Evolutionary conservation across 2,888 invertebrate species (phyloP).

Genomic region (Boloria euphrosyne): DNA sequence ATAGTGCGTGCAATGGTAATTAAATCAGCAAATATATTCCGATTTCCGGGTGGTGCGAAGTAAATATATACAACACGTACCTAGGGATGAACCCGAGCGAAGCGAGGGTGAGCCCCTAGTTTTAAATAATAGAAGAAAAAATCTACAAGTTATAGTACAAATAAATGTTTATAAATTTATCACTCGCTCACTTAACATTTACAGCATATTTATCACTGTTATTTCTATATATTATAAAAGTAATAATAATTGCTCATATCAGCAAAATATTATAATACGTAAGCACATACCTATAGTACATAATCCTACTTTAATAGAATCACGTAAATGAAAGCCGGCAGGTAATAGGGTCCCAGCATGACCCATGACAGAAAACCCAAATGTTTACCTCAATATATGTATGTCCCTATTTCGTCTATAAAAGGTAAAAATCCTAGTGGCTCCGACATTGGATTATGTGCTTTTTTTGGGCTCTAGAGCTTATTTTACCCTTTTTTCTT

Average conservation of each 20-base stretch:
- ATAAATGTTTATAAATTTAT: too few species aligned
- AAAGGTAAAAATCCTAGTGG: conserved; percentile 11
- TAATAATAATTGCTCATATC: not conserved
- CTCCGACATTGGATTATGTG: conserved; percentile 12
- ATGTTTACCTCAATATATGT: conserved; percentile 17
- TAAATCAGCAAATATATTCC: too few species aligned
- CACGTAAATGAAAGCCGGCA: not conserved
- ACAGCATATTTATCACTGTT: too few species aligned
- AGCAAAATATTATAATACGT: not conserved
- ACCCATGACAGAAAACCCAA: conserved; percentile 12
- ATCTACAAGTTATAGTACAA: too few species aligned
- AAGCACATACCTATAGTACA: not conserved
- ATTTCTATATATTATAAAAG: not conserved
- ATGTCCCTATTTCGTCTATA: conserved; percentile 14
- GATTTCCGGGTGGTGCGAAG: too few species aligned
- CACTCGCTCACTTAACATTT: too few species aligned
- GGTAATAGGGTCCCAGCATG: conserved; percentile 9
- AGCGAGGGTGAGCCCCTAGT: too few species aligned
- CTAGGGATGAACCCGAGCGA: too few species aligned
- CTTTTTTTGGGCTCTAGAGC: conserved; percentile 4
- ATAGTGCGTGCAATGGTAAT: too few species aligned
- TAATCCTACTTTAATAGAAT: not conserved
- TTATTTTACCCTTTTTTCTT: conserved; percentile 17
- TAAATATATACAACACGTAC: too few species aligned
- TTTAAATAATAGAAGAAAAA: too few species aligned